Base-by-base conservation (phyloP, 2,888 invertebrate genomes). In the Drosophila longiperda region DNA sequence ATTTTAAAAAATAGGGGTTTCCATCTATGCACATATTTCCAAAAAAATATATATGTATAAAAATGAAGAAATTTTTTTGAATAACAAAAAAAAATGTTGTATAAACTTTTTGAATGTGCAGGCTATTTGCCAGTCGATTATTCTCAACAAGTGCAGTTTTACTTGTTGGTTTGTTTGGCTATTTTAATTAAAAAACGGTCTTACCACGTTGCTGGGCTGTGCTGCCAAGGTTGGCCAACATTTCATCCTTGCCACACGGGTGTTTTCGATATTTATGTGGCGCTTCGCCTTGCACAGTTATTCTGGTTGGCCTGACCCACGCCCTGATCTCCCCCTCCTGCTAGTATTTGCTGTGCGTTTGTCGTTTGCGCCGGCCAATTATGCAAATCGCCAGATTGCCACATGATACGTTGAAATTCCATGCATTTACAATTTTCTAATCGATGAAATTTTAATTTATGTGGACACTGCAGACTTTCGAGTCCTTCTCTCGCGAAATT, bases 401-500 rank as follows among this genome's bases (percentile, higher is more conserved):
- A 68, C 79, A 53, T 75, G 89, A 91, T 89, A 90, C 76, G 71
- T 71, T 67, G 69, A 88, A 91, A 91, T 91, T 91, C 91, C 84
- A 91, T 91, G 91, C 91, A 91, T 91, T 92, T 90, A 87, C 87
- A 92, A 92, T 92, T 91, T 91, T 91, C 91, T 92, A 91, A 91
- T 91, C 92, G 92, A 92, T 91, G 89, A 83, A 90, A 91, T 87
- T 92, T 90, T 89, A 92, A 92, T 91, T 91, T 91, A 89, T 90
- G 87, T 89, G 78, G 82, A 78, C 71, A 68, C 68, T 33, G 23
- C 29, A 60, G 55, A 49, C 66, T 66, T 66, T 36, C 34, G 32
- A 38, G 26, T 40, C 52, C 34, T 42, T 53, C 12, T 23, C 50
- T 9, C 60, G 17, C 26, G 3, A 36, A 53, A 49, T 65, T 29